phyloP scores from a whole-genome alignment of 1,140 invertebrate species.

The Drosophila santomea region DNA sequence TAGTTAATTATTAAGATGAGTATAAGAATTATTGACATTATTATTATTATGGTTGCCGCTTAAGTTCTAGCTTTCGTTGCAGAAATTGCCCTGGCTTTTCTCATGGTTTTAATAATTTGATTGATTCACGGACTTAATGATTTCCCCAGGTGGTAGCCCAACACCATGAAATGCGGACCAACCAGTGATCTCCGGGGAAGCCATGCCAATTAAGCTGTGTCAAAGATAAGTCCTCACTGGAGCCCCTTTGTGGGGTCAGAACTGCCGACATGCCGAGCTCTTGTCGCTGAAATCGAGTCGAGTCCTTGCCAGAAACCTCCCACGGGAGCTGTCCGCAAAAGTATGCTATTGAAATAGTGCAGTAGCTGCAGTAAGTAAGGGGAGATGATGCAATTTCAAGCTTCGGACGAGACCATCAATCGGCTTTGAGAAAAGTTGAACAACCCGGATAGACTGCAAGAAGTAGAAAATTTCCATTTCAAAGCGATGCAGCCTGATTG shows the following conservation, averaged over 20 bases:
- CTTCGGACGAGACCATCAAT: not conserved
- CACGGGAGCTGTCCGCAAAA: conserved; percentile 20
- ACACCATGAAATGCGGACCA: conserved; percentile 91
- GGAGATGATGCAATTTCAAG: conserved; percentile 27
- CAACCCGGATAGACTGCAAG: conserved; percentile 1
- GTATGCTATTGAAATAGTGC: conserved; percentile 39
- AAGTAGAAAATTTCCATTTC: conserved; percentile 29
- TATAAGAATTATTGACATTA: not conserved
- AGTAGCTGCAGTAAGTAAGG: conserved; percentile 13
- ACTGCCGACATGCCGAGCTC: conserved; percentile 4
- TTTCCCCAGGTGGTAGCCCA: conserved; percentile 90
- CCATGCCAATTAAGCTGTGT: conserved; percentile 59
- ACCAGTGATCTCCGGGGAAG: conserved; percentile 86
- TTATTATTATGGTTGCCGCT: too few relatives aligned
- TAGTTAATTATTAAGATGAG: too few relatives aligned
- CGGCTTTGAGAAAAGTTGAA: not conserved
- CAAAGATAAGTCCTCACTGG: conserved; percentile 17
- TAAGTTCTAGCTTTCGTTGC: too few relatives aligned
- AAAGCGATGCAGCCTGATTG: conserved; percentile 25
- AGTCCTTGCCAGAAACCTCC: conserved; percentile 30
- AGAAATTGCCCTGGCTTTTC: too few relatives aligned
- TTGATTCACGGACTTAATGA: not conserved
- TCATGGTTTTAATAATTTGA: not conserved
- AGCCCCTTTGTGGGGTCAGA: conserved; percentile 14
- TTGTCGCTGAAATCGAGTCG: conserved; percentile 12